A percentile compares a stretch with the other conserved stretches of the same genome.
phyloP scores from a whole-genome alignment of 1,140 invertebrate species.

The Drosophila ambigua region DNA sequence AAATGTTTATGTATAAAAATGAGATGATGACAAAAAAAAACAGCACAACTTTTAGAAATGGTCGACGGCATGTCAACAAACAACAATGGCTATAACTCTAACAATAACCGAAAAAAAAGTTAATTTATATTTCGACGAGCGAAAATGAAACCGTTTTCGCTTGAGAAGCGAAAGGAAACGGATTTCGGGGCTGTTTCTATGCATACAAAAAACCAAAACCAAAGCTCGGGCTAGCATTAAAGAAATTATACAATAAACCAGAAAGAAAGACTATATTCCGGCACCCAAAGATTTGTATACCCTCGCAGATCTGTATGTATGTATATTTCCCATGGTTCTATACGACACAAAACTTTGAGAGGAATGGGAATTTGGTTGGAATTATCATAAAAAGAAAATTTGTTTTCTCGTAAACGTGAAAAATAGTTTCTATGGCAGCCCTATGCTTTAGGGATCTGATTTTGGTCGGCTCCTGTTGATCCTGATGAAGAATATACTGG shows the following conservation, averaged over 20 bases:
- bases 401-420: too few relatives aligned
- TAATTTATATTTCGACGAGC: constrained; percentile 14
- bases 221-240: constrained; percentile 27
- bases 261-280: constrained; percentile 14
- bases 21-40: constrained; percentile 11
- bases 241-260: constrained; percentile 28
- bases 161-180: constrained; percentile 59
- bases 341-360: too few relatives aligned
- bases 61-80: constrained; percentile 3
- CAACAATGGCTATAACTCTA: constrained; percentile 48
- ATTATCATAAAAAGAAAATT: too few relatives aligned
- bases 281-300: too few relatives aligned
- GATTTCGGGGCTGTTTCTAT: constrained; percentile 40
- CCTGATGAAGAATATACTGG: too few relatives aligned
- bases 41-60: constrained; percentile 19
- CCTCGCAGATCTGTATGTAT: too few relatives aligned
- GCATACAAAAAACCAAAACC: constrained; percentile 41
- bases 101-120: constrained; percentile 24
- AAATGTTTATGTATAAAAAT: constrained; percentile 54
- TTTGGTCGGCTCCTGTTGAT: too few relatives aligned
- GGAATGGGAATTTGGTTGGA: too few relatives aligned
- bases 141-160: constrained; percentile 73
- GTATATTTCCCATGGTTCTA: too few relatives aligned
- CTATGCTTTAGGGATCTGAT: too few relatives aligned
- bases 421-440: too few relatives aligned